phyloP scores from a whole-genome alignment of 1,140 invertebrate genomes.

The Rhagoletis pomonella region DNA sequence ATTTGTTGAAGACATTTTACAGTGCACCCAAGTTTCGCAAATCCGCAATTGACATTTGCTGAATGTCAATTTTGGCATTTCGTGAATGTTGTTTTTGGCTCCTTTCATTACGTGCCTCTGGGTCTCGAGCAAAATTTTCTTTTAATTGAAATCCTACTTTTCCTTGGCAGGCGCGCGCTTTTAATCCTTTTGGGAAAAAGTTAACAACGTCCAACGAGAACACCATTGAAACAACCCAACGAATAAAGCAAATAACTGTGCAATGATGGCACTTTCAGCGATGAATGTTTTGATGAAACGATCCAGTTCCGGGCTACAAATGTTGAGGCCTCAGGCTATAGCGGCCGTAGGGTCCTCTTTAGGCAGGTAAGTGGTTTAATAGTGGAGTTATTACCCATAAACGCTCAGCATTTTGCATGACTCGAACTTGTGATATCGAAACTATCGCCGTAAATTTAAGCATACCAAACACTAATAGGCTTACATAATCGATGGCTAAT shows the following conservation, averaged over 20 bases:
- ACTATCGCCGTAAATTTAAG: neutral
- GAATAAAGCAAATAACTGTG: neutral
- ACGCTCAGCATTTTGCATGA: neutral
- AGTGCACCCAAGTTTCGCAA: no score
- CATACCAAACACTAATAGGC: neutral
- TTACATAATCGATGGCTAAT: slow-evolving; percentile 36
- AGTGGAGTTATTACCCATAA: neutral
- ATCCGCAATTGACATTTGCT: no score
- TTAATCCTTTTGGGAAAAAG: neutral
- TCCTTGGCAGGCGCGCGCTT: no score
- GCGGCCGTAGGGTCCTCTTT: slow-evolving; percentile 2
- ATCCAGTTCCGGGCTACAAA: slow-evolving; percentile 14
- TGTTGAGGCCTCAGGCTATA: slow-evolving; percentile 15
- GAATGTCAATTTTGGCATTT: no score
- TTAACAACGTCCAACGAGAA: neutral
- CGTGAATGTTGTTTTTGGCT: no score
- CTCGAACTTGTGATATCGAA: neutral
- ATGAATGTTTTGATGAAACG: slow-evolving; percentile 40
- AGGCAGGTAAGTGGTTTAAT: neutral
- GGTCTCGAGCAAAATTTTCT: no score
- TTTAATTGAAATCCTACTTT: no score
- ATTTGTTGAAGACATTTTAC: no score
- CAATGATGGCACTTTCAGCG: slow-evolving; percentile 28
- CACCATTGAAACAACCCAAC: neutral
- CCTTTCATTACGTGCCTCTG: no score